Base-by-base conservation (phyloP, 1,140 invertebrate genomes). In the Cydia amplana region DNA sequence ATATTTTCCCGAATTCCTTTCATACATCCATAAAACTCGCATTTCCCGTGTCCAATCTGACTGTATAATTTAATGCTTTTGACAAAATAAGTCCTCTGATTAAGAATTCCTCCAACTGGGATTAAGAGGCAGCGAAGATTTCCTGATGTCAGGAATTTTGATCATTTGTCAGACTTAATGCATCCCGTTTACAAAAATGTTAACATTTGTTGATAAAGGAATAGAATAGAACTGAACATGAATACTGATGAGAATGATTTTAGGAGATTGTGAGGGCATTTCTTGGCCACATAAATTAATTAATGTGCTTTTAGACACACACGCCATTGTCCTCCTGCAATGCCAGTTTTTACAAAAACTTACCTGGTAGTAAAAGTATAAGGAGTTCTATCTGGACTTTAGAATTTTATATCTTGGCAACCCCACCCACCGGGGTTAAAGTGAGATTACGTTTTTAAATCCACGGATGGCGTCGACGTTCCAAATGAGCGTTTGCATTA, bases 361-460 rank as follows among this genome's bases (percentile, higher is more conserved):
- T 7, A 43, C 12, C 10, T 43, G 40, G 12, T 51, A 16, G 2
- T 51, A n/a, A 51, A 51, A 51, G 7, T 40, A 40, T 40, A 9
- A 49, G 46, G 4, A 49, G 18, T 18, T 6, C 6, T 7, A 1
- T 51, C 49, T n/a, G 49, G 0, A 51, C n/a, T 51, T 51, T 18
- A n/a, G 5, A 51, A 51, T 51, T 6, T 60, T 23, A 20, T 23
- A 20, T 23, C 18, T 51, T 20, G 18, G 51, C 18, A 60, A 20
- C 49, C 14, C 1, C 20, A n/a, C 55, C n/a, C 6, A 55, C 5
- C 55, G 20, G 55, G 7, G 55, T 60, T 60, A 60, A 55, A 60
- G 55, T 12, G 9, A 60, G 55, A 60, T 60, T 60, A 23, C 55
- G n/a, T 60, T 60, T 60, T 60, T 60, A 60, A 60, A 23, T 60